phyloP scores from a whole-genome alignment of 1,140 invertebrate genomes.

The Drosophila orena region DNA sequence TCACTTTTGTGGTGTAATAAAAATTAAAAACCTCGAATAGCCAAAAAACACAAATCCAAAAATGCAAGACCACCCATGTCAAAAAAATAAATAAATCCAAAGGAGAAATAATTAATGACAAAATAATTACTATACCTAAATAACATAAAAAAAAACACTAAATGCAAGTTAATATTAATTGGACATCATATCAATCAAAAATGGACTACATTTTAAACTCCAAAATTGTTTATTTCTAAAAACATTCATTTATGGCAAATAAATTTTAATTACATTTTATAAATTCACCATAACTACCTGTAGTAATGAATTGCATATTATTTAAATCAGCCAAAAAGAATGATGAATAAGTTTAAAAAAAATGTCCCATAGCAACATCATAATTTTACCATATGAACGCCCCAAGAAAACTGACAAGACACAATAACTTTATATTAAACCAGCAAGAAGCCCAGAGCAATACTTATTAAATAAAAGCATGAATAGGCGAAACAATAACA shows the following conservation, averaged over 20 bases:
- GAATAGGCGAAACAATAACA: conserved; percentile 46
- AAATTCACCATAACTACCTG: background rate
- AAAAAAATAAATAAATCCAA: no score
- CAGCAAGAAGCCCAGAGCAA: conserved; percentile 30
- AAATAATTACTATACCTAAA: no score
- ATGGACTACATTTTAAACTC: background rate
- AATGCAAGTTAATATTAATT: no score
- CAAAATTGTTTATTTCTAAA: no score
- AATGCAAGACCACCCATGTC: background rate
- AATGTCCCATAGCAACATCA: conserved; percentile 23
- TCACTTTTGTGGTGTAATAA: conserved; percentile 4
- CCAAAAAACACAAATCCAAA: background rate
- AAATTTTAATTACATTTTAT: background rate
- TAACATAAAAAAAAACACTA: no score
- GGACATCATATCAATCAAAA: no score
- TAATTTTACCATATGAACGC: conserved; percentile 18
- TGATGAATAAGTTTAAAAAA: conserved; percentile 24
- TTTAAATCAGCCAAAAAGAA: conserved; percentile 11
- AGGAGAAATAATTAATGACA: no score
- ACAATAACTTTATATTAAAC: conserved; percentile 63
- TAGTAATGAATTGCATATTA: background rate
- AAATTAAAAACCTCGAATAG: background rate
- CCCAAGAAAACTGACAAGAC: conserved; percentile 19
- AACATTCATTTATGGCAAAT: background rate
- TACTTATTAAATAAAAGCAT: conserved; percentile 19